Evolutionary conservation across 37 sponge, comb jelly and placozoan genomes (phyloP).

Genomic region (Spongia lamella): DNA sequence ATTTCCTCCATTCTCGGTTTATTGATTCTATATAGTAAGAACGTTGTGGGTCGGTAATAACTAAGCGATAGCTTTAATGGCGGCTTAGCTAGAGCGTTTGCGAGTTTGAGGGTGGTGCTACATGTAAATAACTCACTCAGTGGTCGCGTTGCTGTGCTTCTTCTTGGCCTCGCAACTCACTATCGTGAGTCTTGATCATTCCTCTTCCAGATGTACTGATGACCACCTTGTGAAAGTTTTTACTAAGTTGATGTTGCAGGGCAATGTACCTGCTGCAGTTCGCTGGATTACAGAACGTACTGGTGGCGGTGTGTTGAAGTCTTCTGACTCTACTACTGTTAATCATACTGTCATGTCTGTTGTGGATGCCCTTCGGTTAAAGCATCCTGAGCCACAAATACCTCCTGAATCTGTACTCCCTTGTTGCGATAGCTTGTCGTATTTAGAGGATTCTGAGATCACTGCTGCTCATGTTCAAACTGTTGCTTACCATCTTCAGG

Average conservation of each 20-base stretch:
- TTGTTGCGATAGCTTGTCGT: background rate
- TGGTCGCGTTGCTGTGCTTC: too few species aligned
- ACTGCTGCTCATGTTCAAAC: constrained; percentile 12
- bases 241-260: constrained; percentile 19
- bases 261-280: constrained; percentile 12
- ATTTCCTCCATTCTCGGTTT: too few species aligned
- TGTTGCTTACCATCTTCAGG: constrained; percentile 11
- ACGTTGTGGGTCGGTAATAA: too few species aligned
- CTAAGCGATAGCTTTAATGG: too few species aligned
- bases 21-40: too few species aligned
- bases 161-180: too few species aligned
- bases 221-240: background rate
- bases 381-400: constrained; percentile 5
- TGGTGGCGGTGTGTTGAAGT: constrained; percentile 5
- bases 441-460: constrained; percentile 15
- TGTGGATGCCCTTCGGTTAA: constrained; percentile 12
- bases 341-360: constrained; percentile 3
- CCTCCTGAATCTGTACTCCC: background rate
- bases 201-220: background rate
- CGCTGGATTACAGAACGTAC: constrained; percentile 10
- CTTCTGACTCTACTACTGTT: background rate
- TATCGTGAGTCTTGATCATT: too few species aligned
- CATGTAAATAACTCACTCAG: too few species aligned
- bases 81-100: too few species aligned
- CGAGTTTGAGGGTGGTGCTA: too few species aligned